These are phyloP conservation scores for Pseudonaja textilis DNA, from an alignment of 2,113 vertebrate genomes.

Conservation along the genomic window DNA sequence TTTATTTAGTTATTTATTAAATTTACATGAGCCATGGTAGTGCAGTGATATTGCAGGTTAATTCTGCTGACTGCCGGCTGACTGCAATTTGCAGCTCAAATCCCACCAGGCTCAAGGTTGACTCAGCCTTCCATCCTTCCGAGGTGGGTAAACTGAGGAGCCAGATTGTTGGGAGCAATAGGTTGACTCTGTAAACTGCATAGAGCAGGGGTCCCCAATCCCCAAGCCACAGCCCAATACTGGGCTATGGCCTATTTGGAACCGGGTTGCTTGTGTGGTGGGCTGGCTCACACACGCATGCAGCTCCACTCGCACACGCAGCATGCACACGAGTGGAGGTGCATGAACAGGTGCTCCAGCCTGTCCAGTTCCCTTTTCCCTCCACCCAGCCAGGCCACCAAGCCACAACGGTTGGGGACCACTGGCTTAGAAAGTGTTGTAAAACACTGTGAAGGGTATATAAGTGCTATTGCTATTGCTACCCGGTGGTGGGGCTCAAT, in stretches of 20 bases:
- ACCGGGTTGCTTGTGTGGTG: rapidly evolving
- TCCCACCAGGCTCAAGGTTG: not conserved
- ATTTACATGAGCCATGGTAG: not conserved
- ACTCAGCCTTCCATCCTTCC: not conserved
- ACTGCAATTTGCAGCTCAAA: not conserved
- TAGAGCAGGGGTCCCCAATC: not conserved
- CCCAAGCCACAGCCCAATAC: not conserved
- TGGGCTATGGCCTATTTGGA: not conserved
- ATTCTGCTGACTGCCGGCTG: not conserved
- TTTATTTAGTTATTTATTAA: not conserved
- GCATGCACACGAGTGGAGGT: not conserved
- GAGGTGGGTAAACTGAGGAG: not conserved
- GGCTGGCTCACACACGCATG: not conserved
- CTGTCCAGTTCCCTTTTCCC: not conserved
- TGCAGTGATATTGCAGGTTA: not conserved
- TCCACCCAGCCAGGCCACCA: not conserved
- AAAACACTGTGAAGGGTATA: not conserved
- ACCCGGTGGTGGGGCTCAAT: not conserved
- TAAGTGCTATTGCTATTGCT: not conserved
- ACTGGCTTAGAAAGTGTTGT: not conserved
- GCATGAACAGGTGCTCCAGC: rapidly evolving
- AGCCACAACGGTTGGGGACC: not conserved
- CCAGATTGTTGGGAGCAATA: not conserved
- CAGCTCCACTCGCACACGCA: not conserved
- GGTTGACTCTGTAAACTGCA: not conserved